These are phyloP conservation scores for Galerucella pusilla DNA, from an alignment of 2,888 invertebrate genomes.

Conservation along the genomic window DNA sequence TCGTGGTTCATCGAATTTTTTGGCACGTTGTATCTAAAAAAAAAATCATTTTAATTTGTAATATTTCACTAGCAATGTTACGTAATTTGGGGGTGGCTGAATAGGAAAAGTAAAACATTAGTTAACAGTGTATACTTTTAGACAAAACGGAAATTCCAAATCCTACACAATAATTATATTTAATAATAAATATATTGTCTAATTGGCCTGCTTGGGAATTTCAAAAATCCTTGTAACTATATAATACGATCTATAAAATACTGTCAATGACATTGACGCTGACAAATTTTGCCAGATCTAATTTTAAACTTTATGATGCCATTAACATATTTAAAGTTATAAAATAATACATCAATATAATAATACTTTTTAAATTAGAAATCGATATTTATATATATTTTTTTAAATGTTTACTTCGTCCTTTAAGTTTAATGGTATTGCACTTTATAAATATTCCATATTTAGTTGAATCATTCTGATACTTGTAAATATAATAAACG, in stretches of 20 bases:
- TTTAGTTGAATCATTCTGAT: no score
- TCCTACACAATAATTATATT: not conserved
- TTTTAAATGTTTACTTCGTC: not conserved
- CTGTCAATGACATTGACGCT: not conserved
- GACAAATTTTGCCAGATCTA: constrained; percentile 8
- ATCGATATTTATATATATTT: not conserved
- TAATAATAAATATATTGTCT: not conserved
- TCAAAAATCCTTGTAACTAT: not conserved
- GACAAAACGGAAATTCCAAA: no score
- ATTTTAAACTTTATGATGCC: constrained; percentile 8
- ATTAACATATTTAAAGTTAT: constrained; percentile 14
- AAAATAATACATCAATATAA: constrained; percentile 7
- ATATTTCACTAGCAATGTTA: not conserved
- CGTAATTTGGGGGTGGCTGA: not conserved
- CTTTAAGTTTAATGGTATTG: not conserved
- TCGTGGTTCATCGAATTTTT: constrained; percentile 96
- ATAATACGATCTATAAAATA: not conserved
- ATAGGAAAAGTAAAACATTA: not conserved
- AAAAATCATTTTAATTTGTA: not conserved
- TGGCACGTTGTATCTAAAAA: constrained; percentile 86
- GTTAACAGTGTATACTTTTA: no score
- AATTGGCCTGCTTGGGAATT: not conserved
- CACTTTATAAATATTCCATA: no score
- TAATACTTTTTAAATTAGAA: not conserved
- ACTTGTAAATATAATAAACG: no score